Evolutionary conservation across 2,113 vertebrate species (phyloP).

Genomic region (Chascanopsetta lugubris): DNA sequence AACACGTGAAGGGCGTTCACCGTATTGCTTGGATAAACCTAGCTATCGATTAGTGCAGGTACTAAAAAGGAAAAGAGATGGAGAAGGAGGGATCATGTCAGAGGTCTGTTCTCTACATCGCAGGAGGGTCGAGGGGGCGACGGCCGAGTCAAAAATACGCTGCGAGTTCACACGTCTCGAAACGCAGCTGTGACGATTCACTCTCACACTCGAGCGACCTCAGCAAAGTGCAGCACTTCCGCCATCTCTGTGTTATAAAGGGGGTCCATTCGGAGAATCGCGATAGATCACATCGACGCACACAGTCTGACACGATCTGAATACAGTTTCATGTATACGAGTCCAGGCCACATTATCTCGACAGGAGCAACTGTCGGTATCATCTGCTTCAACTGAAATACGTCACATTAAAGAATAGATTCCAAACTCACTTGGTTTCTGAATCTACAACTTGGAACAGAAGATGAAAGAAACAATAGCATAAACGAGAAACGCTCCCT

Average conservation of each 20-base stretch:
- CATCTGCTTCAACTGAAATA: not conserved
- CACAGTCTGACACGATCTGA: conserved; percentile 15
- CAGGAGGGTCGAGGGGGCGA: conserved; percentile 37
- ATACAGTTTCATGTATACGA: not conserved
- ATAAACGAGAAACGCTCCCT: conserved; percentile 9
- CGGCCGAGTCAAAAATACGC: conserved; percentile 38
- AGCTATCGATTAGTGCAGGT: conserved; percentile 50
- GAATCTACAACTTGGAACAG: conserved; percentile 23
- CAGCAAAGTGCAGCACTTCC: conserved; percentile 38
- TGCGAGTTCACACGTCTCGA: conserved; percentile 26
- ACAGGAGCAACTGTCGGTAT: conserved; percentile 13
- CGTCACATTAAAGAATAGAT: conserved; percentile 16
- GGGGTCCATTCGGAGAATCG: conserved; percentile 22
- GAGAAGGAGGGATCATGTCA: conserved; percentile 34
- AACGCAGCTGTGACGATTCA: conserved; percentile 31
- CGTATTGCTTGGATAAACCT: conserved; percentile 61
- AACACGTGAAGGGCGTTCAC: conserved; percentile 47
- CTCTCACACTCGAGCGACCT: conserved; percentile 19
- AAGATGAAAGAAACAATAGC: conserved; percentile 12
- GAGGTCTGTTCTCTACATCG: conserved; percentile 38
- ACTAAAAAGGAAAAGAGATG: conserved; percentile 1
- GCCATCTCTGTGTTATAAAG: conserved; percentile 13
- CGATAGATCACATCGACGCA: conserved; percentile 12
- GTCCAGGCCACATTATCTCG: conserved; percentile 13
- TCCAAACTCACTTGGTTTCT: conserved; percentile 18